A percentile compares a stretch with the other conserved stretches of the same genome.
phyloP scores from a whole-genome alignment of 2,113 vertebrate genomes.

The Brienomyrus brachyistius region DNA sequence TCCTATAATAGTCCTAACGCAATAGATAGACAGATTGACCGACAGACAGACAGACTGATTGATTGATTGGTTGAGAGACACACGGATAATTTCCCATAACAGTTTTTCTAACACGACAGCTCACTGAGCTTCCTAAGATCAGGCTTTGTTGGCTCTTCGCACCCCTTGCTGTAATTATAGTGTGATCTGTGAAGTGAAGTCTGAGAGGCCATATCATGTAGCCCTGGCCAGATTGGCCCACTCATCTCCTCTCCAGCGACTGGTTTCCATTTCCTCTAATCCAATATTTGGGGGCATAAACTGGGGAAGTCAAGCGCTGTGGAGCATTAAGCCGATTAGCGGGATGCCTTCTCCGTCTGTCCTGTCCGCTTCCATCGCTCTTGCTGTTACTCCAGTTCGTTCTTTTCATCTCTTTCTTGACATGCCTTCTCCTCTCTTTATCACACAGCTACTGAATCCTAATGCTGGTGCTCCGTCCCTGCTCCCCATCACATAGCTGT shows the following conservation, averaged over 20 bases:
- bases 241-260: constrained; percentile 12
- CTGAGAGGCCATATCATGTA: not conserved
- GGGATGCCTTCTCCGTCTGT: not conserved
- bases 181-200: not conserved
- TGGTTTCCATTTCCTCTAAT: constrained; percentile 18
- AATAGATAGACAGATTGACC: not conserved
- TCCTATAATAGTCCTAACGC: not conserved
- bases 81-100: not conserved
- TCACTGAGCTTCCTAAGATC: not conserved
- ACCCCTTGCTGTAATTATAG: not conserved
- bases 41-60: not conserved
- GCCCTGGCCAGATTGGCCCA: not conserved
- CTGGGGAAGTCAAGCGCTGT: constrained; percentile 9
- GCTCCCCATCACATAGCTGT: not conserved
- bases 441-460: not conserved
- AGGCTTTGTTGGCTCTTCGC: not conserved
- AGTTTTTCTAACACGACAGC: not conserved
- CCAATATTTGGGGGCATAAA: constrained; percentile 15
- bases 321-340: constrained; percentile 12
- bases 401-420: not conserved
- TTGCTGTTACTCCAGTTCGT: not conserved
- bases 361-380: not conserved
- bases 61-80: not conserved
- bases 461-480: not conserved
- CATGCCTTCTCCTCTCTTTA: not conserved